A percentile compares a stretch with the other conserved stretches of the same genome.
Conservation (phyloP, 1,140 invertebrate genomes). For the Reticulitermes speratus region DNA sequence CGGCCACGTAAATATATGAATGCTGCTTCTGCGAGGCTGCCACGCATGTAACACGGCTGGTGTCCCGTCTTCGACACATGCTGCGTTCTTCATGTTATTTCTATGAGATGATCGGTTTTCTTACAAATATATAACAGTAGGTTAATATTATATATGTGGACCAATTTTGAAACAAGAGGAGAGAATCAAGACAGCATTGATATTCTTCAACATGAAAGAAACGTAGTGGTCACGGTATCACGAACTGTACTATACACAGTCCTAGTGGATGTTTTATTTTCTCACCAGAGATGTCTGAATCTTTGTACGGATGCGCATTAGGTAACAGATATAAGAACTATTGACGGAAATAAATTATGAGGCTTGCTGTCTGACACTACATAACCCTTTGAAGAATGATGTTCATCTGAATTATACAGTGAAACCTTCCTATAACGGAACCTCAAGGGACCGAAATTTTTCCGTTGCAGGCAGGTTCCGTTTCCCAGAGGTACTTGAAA, state of each 20-base stretch:
- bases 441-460: too few relatives aligned
- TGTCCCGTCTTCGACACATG: too few relatives aligned
- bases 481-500: too few relatives aligned
- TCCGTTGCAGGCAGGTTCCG: too few relatives aligned
- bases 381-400: too few relatives aligned
- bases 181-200: background rate
- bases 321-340: too few relatives aligned
- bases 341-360: too few relatives aligned
- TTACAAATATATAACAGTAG: background rate
- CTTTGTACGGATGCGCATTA: too few relatives aligned
- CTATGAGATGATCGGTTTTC: background rate
- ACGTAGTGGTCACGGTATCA: background rate
- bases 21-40: background rate
- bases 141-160: background rate
- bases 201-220: background rate
- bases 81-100: background rate
- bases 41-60: background rate
- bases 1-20: background rate
- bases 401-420: too few relatives aligned
- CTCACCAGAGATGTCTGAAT: background rate
- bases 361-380: too few relatives aligned
- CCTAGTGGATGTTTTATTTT: background rate
- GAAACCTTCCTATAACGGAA: too few relatives aligned
- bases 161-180: background rate
- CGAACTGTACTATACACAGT: background rate